Percentiles rank a stretch among this genome's conserved stretches.
phyloP scores from a whole-genome alignment of 1,140 invertebrate genomes.

The Neodiprion lecontei region DNA sequence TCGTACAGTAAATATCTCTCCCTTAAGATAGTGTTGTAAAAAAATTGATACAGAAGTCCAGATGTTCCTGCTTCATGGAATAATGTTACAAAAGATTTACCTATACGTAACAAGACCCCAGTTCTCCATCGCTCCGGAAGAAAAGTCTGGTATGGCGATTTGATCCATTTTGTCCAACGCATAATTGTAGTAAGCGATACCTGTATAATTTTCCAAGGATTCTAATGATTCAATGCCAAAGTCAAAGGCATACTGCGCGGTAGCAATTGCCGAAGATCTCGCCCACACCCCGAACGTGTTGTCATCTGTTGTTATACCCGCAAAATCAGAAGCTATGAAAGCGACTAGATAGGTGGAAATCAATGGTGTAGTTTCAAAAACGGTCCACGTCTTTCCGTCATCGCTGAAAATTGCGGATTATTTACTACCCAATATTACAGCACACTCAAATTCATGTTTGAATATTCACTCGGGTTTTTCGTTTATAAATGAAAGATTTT shows the following conservation, averaged over 20 bases:
- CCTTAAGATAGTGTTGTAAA: conserved; percentile 41
- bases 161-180: conserved; percentile 65
- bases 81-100: conserved; percentile 53
- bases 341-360: conserved; percentile 82
- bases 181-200: conserved; percentile 55
- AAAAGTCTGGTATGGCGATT: conserved; percentile 72
- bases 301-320: conserved; percentile 19
- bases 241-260: conserved; percentile 46
- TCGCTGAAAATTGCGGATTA: neutral
- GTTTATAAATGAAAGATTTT: too few species aligned
- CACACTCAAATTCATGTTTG: neutral
- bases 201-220: conserved; percentile 51
- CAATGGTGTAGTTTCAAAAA: conserved; percentile 20
- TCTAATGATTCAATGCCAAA: conserved; percentile 57
- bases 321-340: conserved; percentile 73
- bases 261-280: conserved; percentile 61
- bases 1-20: conserved; percentile 43
- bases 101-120: conserved; percentile 74
- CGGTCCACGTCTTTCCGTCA: conserved; percentile 47
- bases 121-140: conserved; percentile 75
- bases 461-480: too few species aligned
- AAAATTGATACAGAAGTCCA: neutral
- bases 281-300: conserved; percentile 72
- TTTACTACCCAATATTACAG: neutral
- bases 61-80: conserved; percentile 61